phyloP scores from a whole-genome alignment of 2,888 invertebrate genomes.

The Scaptomyza reducta region DNA sequence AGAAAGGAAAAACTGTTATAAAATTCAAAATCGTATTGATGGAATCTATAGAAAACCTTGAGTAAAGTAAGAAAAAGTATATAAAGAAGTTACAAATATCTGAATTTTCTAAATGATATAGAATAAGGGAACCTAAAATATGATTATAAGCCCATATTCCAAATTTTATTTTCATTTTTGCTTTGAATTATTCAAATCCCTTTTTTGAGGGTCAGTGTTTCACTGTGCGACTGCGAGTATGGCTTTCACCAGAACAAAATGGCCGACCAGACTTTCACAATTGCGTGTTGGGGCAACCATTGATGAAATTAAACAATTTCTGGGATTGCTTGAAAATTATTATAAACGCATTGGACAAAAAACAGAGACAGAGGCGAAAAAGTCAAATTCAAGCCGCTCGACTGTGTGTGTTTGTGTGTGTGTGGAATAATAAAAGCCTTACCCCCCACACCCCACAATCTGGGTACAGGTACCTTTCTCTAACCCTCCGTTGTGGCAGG shows the following conservation, averaged over 20 bases:
- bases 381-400: constrained; percentile 37
- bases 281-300: constrained; percentile 31
- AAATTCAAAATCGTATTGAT: too few relatives aligned
- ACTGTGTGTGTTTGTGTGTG: constrained; percentile 42
- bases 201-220: neutral
- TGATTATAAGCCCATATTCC: too few relatives aligned
- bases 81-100: too few relatives aligned
- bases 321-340: constrained; percentile 61
- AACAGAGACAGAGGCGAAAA: constrained; percentile 35
- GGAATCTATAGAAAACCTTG: too few relatives aligned
- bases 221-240: constrained; percentile 12
- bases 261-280: constrained; percentile 49
- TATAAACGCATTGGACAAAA: constrained; percentile 59
- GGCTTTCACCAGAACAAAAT: constrained; percentile 45
- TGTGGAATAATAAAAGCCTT: constrained; percentile 62
- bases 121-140: neutral
- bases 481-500: neutral
- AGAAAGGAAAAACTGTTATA: too few relatives aligned
- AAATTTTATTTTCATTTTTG: too few relatives aligned
- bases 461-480: constrained; percentile 19
- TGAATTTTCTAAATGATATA: too few relatives aligned
- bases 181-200: neutral
- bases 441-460: constrained; percentile 1
- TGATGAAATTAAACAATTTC: constrained; percentile 71
- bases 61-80: too few relatives aligned